A percentile compares a stretch with the other conserved stretches of the same genome.
phyloP scores from a whole-genome alignment of 2,797 vertebrate genomes.

The Falco columbarius region DNA sequence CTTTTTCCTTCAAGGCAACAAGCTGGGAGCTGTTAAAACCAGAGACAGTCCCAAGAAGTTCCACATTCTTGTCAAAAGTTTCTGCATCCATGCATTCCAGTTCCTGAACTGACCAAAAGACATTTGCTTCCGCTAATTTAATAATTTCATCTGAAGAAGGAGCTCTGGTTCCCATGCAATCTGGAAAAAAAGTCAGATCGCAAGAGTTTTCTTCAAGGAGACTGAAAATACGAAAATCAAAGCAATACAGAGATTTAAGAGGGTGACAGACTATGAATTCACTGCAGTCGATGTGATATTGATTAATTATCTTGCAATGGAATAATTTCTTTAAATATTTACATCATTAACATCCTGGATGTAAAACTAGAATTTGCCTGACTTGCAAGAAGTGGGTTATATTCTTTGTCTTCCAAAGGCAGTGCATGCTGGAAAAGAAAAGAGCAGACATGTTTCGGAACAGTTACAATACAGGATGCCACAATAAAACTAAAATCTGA shows the following conservation, averaged over 20 bases:
- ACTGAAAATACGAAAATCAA: background rate
- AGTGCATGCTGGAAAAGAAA: background rate
- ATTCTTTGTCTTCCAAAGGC: background rate
- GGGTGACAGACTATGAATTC: background rate
- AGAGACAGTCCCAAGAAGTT: constrained; percentile 74
- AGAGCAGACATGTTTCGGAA: background rate
- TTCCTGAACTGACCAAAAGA: constrained; percentile 76
- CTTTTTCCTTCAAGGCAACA: constrained; percentile 78
- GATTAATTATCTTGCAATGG: background rate
- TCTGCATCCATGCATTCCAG: constrained; percentile 74
- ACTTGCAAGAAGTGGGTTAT: background rate
- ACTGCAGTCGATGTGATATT: background rate
- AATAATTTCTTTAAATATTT: background rate
- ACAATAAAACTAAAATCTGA: background rate
- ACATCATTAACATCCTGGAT: background rate
- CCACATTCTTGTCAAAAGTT: constrained; percentile 75
- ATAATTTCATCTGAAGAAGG: constrained; percentile 76
- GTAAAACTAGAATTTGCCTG: background rate
- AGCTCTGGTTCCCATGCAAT: constrained; percentile 63
- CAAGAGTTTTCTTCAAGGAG: background rate
- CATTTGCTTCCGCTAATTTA: constrained; percentile 78
- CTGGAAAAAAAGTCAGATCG: constrained; percentile 50
- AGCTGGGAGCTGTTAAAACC: constrained; percentile 75
- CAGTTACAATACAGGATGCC: background rate
- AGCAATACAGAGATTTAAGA: background rate